Evolutionary conservation across 2,888 invertebrate species (phyloP).

Genomic region (Andrena fulva): DNA sequence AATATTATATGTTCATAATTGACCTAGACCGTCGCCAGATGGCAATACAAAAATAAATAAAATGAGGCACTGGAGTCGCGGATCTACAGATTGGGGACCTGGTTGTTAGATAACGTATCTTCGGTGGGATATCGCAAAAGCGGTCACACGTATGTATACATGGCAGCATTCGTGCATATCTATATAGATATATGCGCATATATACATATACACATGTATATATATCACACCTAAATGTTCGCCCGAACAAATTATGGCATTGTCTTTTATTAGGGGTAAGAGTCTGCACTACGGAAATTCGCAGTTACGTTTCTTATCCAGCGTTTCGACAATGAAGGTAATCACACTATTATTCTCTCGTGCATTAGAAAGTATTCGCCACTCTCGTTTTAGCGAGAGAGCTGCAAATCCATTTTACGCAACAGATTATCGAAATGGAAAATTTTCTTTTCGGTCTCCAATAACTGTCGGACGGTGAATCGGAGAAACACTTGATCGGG

Average conservation of each 20-base stretch:
- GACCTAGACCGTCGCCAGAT: slow-evolving; percentile 13
- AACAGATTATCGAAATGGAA: slow-evolving; percentile 32
- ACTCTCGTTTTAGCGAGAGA: neutral
- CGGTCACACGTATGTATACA: neutral
- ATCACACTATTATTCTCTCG: slow-evolving; percentile 57
- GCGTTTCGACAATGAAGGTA: slow-evolving; percentile 81
- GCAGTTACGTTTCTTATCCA: slow-evolving; percentile 79
- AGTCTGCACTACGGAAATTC: slow-evolving; percentile 76
- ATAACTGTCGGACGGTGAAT: slow-evolving; percentile 25
- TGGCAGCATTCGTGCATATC: neutral
- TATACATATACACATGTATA: slow-evolving; percentile 34
- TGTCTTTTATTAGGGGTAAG: slow-evolving; percentile 80
- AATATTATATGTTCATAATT: neutral
- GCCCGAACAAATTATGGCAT: slow-evolving; percentile 81
- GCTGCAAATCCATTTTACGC: slow-evolving; percentile 19
- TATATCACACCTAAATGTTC: slow-evolving; percentile 67
- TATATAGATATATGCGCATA: slow-evolving; percentile 40
- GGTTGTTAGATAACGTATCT: slow-evolving; percentile 63
- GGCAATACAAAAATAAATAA: slow-evolving; percentile 37
- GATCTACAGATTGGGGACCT: slow-evolving; percentile 48
- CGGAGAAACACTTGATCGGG: slow-evolving; percentile 14
- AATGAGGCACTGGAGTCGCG: slow-evolving; percentile 36
- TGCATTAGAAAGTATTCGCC: neutral
- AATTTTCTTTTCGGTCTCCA: slow-evolving; percentile 38
- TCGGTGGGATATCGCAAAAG: slow-evolving; percentile 12